Base-by-base conservation (phyloP, 1,140 invertebrate genomes). In the Drosophila tristis region DNA sequence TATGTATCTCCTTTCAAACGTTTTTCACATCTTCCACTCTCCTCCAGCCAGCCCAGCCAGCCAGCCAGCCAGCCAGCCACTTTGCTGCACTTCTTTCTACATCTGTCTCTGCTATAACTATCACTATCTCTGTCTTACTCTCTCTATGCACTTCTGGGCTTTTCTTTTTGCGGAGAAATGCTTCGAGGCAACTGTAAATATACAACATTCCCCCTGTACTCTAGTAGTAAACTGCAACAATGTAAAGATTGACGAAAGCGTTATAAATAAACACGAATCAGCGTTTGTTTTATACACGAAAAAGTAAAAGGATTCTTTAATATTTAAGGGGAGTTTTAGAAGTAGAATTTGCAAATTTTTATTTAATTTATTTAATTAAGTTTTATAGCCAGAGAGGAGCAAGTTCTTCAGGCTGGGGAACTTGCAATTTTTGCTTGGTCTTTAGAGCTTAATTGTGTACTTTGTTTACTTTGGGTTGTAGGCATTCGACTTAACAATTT, bases 181-280 rank as follows among this genome's bases (percentile, higher is more conserved):
- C 45, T 51, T 47, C 39, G 39, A 44, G 23, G 4, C 72, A 64
- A 59, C 57, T 82, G 84, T 82, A 89, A 57, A 89, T 82, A 82
- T 59, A 11, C 35, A 39, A 1, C 26, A 25, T 25, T 5, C 72
- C 43, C 31, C 68, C 68, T 87, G 76, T 73, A 80, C 29, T 79
- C 49, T 80, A 89, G 76, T 67, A 70, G 76, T 71, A 70, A 84
- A 80, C 75, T 80, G 84, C 84, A 89, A 89, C 84, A 89, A 89
- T 89, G 81, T 81, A 84, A 89, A 89, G 77, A 89, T 89, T 89
- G 84, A 89, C 76, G 73, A 89, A 89, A 89, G 29, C 65, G 79
- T 80, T 89, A 89, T 89, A 77, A 89, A 89, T 89, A 89, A 89
- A 89, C 42, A 58, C 75, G 23, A 70, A 73, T 23, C 64, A 72